phyloP scores from a whole-genome alignment of 2,797 vertebrate genomes.

The Microcaecilia unicolor region DNA sequence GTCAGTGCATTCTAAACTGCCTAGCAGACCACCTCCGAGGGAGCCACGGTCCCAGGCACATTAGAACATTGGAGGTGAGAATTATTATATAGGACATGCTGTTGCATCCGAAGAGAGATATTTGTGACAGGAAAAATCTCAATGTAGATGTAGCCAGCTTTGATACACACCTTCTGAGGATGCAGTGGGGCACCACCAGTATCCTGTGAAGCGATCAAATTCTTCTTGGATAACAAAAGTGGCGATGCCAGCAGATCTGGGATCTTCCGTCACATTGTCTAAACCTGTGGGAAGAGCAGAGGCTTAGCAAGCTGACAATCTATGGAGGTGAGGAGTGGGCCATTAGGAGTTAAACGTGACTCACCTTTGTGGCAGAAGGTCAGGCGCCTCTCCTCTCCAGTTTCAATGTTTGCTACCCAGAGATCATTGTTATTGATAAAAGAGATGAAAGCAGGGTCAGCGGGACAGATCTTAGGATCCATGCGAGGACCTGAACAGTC shows the following conservation, averaged over 20 bases:
- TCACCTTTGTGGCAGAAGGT: conserved; percentile 65
- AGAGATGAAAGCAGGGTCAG: conserved; percentile 83
- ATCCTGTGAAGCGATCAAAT: conserved; percentile 94
- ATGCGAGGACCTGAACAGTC: conserved; percentile 90
- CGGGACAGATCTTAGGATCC: conserved; percentile 94
- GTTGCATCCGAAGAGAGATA: no score
- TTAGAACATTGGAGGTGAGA: no score
- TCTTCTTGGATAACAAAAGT: conserved; percentile 98
- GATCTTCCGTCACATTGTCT: conserved; percentile 85
- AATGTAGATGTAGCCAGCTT: no score
- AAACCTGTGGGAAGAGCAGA: conserved; percentile 54
- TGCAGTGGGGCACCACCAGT: conserved; percentile 90
- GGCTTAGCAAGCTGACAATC: not conserved
- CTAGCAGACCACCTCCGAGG: no score
- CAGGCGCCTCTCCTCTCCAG: conserved; percentile 58
- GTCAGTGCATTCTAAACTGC: no score
- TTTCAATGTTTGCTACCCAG: conserved; percentile 87
- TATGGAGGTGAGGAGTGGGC: rapidly evolving
- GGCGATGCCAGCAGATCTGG: conserved; percentile 88
- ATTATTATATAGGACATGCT: no score
- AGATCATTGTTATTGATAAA: conserved; percentile 93
- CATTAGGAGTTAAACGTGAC: not conserved
- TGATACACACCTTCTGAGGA: conserved; percentile 70
- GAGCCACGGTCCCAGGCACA: no score
- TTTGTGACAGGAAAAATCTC: no score